phyloP scores from a whole-genome alignment of 2,888 invertebrate species.

The Tetanocera ferruginea region DNA sequence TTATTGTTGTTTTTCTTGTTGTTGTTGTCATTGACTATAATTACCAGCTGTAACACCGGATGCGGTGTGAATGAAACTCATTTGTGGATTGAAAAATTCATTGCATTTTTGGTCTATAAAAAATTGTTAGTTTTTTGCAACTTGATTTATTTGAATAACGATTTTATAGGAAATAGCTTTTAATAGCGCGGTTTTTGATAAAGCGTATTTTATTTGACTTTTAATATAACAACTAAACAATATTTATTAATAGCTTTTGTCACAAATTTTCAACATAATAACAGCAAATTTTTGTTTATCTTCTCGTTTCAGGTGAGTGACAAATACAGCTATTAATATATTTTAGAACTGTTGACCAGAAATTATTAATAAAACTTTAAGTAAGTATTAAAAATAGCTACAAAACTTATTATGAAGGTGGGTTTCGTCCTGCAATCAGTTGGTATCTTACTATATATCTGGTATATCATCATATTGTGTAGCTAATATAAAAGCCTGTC shows the following conservation, averaged over 20 bases:
- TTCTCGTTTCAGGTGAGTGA: constrained; percentile 8
- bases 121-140: too few relatives aligned
- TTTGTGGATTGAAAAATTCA: background rate
- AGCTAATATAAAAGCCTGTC: too few relatives aligned
- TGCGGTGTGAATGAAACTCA: background rate
- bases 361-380: background rate
- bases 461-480: too few relatives aligned
- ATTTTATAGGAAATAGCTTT: background rate
- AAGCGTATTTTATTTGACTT: background rate
- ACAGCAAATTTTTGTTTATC: background rate
- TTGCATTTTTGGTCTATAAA: too few relatives aligned
- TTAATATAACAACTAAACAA: background rate
- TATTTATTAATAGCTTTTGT: background rate
- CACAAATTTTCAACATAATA: background rate
- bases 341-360: too few relatives aligned
- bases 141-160: too few relatives aligned
- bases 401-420: too few relatives aligned
- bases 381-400: background rate
- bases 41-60: background rate
- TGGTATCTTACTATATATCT: too few relatives aligned
- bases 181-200: background rate
- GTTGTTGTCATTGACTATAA: background rate
- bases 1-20: background rate
- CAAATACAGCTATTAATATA: background rate
- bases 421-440: too few relatives aligned